phyloP scores from a whole-genome alignment of 1,140 invertebrate genomes.

The Saxidomus purpurata region DNA sequence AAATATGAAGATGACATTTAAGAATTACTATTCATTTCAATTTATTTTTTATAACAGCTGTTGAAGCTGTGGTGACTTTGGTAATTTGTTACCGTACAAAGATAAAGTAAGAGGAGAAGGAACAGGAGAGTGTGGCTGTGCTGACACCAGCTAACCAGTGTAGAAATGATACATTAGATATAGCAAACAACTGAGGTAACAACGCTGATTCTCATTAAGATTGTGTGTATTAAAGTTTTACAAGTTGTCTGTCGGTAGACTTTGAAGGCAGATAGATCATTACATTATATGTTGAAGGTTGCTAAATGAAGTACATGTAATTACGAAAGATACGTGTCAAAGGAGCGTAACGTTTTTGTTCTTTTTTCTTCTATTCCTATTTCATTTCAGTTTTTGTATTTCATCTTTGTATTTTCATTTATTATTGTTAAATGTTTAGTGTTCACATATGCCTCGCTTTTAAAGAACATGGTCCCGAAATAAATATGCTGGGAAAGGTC shows the following conservation, averaged over 20 bases:
- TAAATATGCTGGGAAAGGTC: too few relatives aligned
- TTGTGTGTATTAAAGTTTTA: not conserved
- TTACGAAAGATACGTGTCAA: too few relatives aligned
- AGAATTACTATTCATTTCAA: not conserved
- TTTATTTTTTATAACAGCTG: not conserved
- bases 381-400: too few relatives aligned
- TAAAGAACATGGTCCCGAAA: too few relatives aligned
- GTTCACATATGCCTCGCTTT: too few relatives aligned
- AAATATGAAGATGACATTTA: not conserved
- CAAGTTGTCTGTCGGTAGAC: not conserved
- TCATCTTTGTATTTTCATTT: too few relatives aligned
- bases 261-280: too few relatives aligned
- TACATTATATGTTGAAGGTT: too few relatives aligned
- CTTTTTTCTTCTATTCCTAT: too few relatives aligned
- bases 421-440: too few relatives aligned
- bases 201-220: not conserved
- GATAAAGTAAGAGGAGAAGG: not conserved
- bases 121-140: not conserved
- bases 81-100: constrained; percentile 1
- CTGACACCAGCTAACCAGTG: not conserved
- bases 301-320: too few relatives aligned
- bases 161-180: not conserved
- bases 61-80: not conserved
- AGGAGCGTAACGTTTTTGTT: too few relatives aligned
- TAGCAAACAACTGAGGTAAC: not conserved